Percentiles rank a stretch among this genome's conserved stretches.
phyloP scores from a whole-genome alignment of 2,113 vertebrate species.

The Acanthisitta chloris region DNA sequence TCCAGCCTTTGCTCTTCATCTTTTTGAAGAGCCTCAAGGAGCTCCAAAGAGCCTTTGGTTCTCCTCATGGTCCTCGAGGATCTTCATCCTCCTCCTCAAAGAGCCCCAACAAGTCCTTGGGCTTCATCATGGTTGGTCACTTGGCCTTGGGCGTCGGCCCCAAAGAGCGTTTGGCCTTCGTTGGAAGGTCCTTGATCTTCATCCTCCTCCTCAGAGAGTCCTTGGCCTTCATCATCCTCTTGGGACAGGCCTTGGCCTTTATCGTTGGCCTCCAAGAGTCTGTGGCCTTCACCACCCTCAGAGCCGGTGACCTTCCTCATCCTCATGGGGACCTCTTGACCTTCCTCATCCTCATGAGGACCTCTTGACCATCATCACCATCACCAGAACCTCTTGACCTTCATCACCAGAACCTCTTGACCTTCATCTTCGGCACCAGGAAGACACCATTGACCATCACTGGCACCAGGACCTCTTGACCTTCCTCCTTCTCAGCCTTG shows the following conservation, averaged over 20 bases:
- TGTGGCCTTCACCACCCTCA: background rate
- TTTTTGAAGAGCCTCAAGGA: background rate
- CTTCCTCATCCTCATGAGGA: background rate
- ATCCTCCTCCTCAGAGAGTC: background rate
- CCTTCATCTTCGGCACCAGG: background rate
- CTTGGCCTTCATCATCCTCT: background rate
- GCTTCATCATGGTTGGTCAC: rapidly evolving
- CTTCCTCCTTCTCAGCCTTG: background rate
- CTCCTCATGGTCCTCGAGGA: rapidly evolving
- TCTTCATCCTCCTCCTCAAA: background rate
- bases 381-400: background rate
- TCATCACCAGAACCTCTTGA: background rate
- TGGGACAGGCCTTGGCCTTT: background rate
- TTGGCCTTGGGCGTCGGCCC: no score
- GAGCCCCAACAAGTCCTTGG: no score
- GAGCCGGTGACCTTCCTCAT: background rate
- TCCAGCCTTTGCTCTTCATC: background rate
- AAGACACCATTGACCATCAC: background rate
- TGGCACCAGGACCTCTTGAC: background rate
- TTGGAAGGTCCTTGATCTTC: background rate
- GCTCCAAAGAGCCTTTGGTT: no score
- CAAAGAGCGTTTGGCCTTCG: no score
- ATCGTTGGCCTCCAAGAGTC: background rate
- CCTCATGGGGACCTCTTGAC: background rate
- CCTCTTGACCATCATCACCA: rapidly evolving